Base-by-base conservation (phyloP, 2,113 vertebrate genomes). In the Tympanuchus pallidicinctus region DNA sequence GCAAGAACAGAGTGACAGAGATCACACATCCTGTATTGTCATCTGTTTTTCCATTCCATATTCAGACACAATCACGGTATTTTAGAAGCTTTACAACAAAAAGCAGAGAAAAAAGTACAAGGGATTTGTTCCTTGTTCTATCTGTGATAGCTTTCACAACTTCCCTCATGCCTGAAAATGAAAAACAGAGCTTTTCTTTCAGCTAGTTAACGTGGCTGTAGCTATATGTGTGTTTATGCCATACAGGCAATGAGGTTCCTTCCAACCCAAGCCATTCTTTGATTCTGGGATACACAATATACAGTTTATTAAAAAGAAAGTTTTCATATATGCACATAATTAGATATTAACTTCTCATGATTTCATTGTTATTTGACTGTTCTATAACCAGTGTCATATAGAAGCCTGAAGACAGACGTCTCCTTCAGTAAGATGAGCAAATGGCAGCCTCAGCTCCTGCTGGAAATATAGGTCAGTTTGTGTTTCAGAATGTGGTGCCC, bases 381-480 rank as follows among this genome's bases (percentile, higher is more conserved):
- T 88, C 21, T 65, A 15, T 22, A 75, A 32, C 6, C 59, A n/a
- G 64, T 45, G 48, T 85, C 43, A 34, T 25, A 25, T 45, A 66
- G 79, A 61, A 87, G 71, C 72, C 67, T 81, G 67, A 61, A 42
- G 72, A 0, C 69, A 94, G 84, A 12, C 42, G 54, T 76, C 40
- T 61, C 70, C 66, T 56, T 91, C 13, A 64, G 86, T 69, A 36
- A 73, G 81, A 43, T 52, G 38, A 76, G 72, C 88, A 61, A 28
- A 34, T 15, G 4, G 86, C 76, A 83, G 40, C 60, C 88, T 63
- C 66, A 59, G n/a, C 73, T 78, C 72, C 10, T 45, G 61, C 75
- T 25, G 21, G 25, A 12, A 91, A 90, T 91, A 82, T 79, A 82
- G 89, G 67, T 93, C 88, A 89, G 9, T 85, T 57, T 38, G 63